Conservation (phyloP, 2,797 vertebrate genomes). For the Crenuchus spilurus region DNA sequence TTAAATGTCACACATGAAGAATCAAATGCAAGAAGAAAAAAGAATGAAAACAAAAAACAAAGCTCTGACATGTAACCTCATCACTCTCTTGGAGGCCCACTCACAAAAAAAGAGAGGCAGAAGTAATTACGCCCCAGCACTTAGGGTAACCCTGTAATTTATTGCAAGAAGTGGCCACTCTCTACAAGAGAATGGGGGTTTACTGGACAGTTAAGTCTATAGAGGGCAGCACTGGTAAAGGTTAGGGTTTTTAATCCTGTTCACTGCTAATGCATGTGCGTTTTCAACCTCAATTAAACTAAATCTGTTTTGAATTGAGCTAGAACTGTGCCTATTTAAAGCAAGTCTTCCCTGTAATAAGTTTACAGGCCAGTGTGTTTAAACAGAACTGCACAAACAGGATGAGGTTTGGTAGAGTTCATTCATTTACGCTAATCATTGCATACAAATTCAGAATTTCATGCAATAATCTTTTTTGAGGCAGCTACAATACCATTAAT, state of each 20-base stretch:
- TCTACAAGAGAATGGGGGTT: conserved; percentile 19
- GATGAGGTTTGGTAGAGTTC: neutral
- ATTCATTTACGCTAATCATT: neutral
- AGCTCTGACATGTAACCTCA: conserved; percentile 69
- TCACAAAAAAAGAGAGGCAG: conserved; percentile 62
- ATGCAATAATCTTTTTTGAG: neutral
- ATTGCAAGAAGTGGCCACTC: conserved; percentile 49
- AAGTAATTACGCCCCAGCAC: conserved; percentile 72
- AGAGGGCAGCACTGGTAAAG: conserved; percentile 80
- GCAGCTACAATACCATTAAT: neutral
- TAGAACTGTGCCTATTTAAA: neutral
- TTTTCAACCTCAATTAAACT: neutral
- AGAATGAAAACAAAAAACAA: conserved; percentile 20
- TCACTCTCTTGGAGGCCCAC: conserved; percentile 66
- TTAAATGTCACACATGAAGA: conserved; percentile 67
- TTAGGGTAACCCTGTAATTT: conserved; percentile 70
- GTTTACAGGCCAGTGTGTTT: neutral
- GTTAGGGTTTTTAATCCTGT: conserved; percentile 55
- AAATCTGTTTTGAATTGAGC: neutral
- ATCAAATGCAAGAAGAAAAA: conserved; percentile 43
- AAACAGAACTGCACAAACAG: neutral
- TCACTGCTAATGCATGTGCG: conserved; percentile 36
- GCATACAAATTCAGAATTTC: neutral
- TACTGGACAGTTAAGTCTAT: conserved; percentile 65
- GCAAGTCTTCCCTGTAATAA: neutral